These are phyloP conservation scores for Esox niger DNA, from an alignment of 2,113 vertebrate genomes.

Conservation along the genomic window DNA sequence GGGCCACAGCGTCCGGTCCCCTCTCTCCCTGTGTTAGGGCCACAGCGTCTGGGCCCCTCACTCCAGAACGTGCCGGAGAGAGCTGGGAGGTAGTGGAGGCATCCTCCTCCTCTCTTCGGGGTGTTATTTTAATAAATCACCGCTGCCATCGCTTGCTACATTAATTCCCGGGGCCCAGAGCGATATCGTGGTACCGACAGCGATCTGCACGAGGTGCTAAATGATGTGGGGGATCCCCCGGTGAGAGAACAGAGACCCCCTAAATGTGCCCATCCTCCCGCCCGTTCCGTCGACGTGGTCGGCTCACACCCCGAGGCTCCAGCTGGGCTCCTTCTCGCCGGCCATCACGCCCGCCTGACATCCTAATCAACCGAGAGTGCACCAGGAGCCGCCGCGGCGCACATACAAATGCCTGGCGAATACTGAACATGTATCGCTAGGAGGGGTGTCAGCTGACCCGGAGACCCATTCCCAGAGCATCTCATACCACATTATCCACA, in stretches of 20 bases:
- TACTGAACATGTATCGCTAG: not conserved
- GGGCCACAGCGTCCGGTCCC: not conserved
- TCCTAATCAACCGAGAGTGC: not conserved
- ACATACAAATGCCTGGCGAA: not conserved
- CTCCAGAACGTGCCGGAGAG: slow-evolving; percentile 29
- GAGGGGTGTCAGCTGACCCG: not conserved
- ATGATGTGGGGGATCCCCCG: slow-evolving; percentile 52
- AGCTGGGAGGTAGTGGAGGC: slow-evolving; percentile 26
- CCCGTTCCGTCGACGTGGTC: not conserved
- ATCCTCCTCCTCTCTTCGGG: slow-evolving; percentile 36
- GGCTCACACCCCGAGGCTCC: not conserved
- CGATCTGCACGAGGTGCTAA: slow-evolving; percentile 54
- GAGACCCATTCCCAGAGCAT: not conserved
- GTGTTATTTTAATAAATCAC: slow-evolving; percentile 60
- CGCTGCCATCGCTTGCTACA: slow-evolving; percentile 34
- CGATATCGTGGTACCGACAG: slow-evolving; percentile 49
- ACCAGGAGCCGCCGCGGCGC: not conserved
- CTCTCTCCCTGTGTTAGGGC: slow-evolving; percentile 19
- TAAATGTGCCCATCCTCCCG: slow-evolving; percentile 20
- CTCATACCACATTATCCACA: not conserved
- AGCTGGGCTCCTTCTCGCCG: not conserved
- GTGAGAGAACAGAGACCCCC: slow-evolving; percentile 53
- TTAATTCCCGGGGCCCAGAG: slow-evolving; percentile 52
- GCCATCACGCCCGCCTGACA: not conserved
- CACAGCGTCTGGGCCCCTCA: not conserved